Evolutionary conservation across 2,113 vertebrate species (phyloP).

Genomic region (Chaenocephalus aceratus): DNA sequence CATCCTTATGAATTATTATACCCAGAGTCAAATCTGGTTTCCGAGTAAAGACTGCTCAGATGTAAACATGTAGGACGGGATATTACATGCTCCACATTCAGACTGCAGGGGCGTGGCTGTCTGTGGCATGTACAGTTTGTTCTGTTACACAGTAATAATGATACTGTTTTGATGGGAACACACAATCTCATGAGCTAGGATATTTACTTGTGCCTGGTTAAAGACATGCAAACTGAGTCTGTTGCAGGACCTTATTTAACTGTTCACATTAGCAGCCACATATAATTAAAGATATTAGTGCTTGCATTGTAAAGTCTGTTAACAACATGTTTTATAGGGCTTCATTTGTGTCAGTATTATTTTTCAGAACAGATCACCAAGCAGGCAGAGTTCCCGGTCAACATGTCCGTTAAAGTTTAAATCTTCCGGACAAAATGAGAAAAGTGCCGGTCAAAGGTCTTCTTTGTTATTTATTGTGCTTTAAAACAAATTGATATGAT

Average conservation of each 20-base stretch:
- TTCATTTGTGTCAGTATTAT: too few species aligned
- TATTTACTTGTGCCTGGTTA: not conserved
- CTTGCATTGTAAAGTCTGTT: not conserved
- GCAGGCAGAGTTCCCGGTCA: too few species aligned
- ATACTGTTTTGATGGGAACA: not conserved
- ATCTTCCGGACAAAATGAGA: too few species aligned
- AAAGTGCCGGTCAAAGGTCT: too few species aligned
- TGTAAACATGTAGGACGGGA: slow-evolving; percentile 3
- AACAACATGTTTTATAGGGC: too few species aligned
- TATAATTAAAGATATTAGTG: not conserved
- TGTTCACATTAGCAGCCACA: not conserved
- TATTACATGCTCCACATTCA: not conserved
- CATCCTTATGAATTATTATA: slow-evolving; percentile 18
- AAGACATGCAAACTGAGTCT: not conserved
- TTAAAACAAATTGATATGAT: too few species aligned
- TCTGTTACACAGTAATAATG: slow-evolving; percentile 1
- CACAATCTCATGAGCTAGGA: not conserved
- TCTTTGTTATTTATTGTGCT: too few species aligned
- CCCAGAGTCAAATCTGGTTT: not conserved
- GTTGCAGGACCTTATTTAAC: not conserved
- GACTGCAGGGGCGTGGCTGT: slow-evolving; percentile 10
- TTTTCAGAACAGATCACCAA: too few species aligned
- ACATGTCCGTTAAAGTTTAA: too few species aligned
- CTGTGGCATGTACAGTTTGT: slow-evolving; percentile 16
- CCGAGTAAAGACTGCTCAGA: not conserved